Evolutionary conservation across 2,888 invertebrate species (phyloP), one percentile per base, ranked within the genome.

Genomic region (Noctua janthina): DNA sequence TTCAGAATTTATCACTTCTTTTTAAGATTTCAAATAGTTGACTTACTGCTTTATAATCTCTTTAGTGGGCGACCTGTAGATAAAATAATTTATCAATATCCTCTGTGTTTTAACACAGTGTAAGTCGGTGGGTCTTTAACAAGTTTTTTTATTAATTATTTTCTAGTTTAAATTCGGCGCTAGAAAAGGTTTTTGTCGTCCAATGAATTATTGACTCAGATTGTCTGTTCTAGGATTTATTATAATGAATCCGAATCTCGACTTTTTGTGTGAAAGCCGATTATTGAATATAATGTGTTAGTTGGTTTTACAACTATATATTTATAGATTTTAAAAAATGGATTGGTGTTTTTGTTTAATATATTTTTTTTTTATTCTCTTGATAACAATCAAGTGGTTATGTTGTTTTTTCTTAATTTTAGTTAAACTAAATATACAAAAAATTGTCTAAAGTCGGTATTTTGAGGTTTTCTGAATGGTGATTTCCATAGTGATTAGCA

Each of bases 41-140:
- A 85, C 82, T 81, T 90, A 83, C 90, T 89, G 88, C 82, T 83
- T 76, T 69, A 78, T 84, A 80, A 88, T 87, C 90, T 90, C 1
- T 76, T n/a, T 69, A 56, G 89, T 90, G 87, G 87, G 88, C 78
- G 85, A 73, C 51, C 51, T n/a, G 13, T 7, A 88, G 89, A 91
- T 90, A 91, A 90, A 85, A 88, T 92, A 91, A 92, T 93, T 92
- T 92, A 93, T 93, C 88, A 88, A 78, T 90, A 88, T 90, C 87
- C 84, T 84, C 86, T 75, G 84, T 89, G 87, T 90, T 90, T 90
- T 90, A 90, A 90, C 89, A 68, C 20, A 78, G 88, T 88, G 91
- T 91, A 89, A 92, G 89, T 85, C 87, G 87, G 91, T 91, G 87
- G 84, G 86, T 83, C 82, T 87, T 91, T 89, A 91, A 88, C 88